A percentile compares a stretch with the other conserved stretches of the same genome.
Conservation (phyloP, 2,113 vertebrate species). For the Ameiurus melas region DNA sequence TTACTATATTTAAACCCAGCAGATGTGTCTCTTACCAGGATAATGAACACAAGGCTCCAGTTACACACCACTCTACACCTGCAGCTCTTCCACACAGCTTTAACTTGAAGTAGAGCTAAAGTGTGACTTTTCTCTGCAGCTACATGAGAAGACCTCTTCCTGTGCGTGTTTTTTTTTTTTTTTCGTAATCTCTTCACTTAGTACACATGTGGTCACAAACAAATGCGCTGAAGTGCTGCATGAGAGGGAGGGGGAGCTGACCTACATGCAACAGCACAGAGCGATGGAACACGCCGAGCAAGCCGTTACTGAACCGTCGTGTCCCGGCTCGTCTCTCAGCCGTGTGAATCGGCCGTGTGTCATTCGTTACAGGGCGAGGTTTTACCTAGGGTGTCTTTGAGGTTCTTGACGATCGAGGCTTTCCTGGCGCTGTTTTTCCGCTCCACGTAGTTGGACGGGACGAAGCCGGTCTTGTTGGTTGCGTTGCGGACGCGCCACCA, state of each 20-base stretch:
- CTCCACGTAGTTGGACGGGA: conserved; percentile 91
- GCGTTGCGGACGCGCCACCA: conserved; percentile 91
- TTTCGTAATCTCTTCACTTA: too few species aligned
- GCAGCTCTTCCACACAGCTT: conserved; percentile 5
- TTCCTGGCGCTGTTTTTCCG: conserved; percentile 90
- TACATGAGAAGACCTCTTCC: conserved; percentile 40
- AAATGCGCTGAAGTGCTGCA: conserved; percentile 20
- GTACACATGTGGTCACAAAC: conserved; percentile 47
- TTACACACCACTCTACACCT: background rate
- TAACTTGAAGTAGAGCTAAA: background rate
- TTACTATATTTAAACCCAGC: conserved; percentile 1
- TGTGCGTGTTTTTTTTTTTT: conserved; percentile 9
- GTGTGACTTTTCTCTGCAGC: conserved; percentile 8
- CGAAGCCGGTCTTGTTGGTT: conserved; percentile 89
- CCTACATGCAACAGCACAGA: conserved; percentile 40
- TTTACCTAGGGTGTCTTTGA: conserved; percentile 89
- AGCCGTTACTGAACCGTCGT: background rate
- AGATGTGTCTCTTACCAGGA: conserved; percentile 35
- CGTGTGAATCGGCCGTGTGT: background rate
- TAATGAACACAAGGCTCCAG: conserved; percentile 4
- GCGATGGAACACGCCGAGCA: background rate
- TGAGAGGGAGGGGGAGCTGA: conserved; percentile 12
- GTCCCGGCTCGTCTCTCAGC: background rate
- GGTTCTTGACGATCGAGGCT: conserved; percentile 88
- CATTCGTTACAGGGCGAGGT: background rate